Evolutionary conservation across 1,140 invertebrate species (phyloP), one percentile per base, ranked within the genome.

Genomic region (Chelonus insularis): DNA sequence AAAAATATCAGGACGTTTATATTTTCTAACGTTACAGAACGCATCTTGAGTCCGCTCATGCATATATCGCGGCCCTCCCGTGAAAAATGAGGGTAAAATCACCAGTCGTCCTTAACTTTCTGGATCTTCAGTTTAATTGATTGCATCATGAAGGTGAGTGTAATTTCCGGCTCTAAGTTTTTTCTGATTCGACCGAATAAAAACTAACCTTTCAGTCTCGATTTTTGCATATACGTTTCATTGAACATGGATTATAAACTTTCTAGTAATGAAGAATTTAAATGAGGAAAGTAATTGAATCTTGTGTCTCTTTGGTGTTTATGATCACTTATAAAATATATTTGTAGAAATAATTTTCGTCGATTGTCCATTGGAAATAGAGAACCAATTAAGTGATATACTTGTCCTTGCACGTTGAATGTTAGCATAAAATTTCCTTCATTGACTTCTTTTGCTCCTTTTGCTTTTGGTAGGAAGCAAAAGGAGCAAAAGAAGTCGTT

Each of bases 391-490:
- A 68, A 52, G 48, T 79, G 76, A 56, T 77, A 75, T 37, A 82
- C 68, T 57, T 83, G 81, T 2, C 83, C 80, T 71, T 82, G 77
- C 2, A 78, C 39, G 51, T 78, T 77, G 67, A 77, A 81, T 37
- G 73, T 78, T 9, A 73, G 72, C 68, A 74, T 72, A 54, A 70
- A 78, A 16, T 57, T 29, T 4, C 63, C 64, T 64, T 72, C 70
- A 68, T 66, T 63, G 6, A 70, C 51, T 14, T 70, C 54, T 20
- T 67, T 68, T 11, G 69, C 73, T 4, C 76, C n/a, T n/a, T n/a
- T n/a, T n/a, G n/a, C n/a, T n/a, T n/a, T n/a, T n/a, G n/a, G n/a
- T n/a, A n/a, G n/a, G n/a, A n/a, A n/a, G n/a, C n/a, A n/a, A n/a
- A n/a, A n/a, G n/a, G n/a, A n/a, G n/a, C 76, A 72, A 80, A 81